Evolutionary conservation across 2,113 vertebrate species (phyloP), one percentile per base, ranked within the genome.

Genomic region (Nothocercus julius): DNA sequence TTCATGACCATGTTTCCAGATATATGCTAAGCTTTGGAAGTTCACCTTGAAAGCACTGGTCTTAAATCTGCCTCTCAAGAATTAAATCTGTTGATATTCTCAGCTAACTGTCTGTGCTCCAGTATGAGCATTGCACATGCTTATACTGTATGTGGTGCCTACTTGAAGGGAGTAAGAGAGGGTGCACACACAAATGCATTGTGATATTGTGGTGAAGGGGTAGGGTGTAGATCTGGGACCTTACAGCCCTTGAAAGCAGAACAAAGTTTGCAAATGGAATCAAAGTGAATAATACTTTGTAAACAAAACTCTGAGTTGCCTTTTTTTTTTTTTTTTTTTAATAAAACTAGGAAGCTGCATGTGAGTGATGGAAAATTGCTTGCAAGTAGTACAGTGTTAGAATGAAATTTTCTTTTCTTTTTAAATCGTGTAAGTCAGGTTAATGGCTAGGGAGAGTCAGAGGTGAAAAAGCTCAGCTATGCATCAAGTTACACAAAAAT

Each of bases 401-500:
- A 24, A n/a, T 68, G 58, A 75, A 61, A 38, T 64, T 93, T 72
- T 25, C 25, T 87, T 87, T 89, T 51, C 51, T 83, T 38, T 90
- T 70, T 47, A 69, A 90, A 82, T 61, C 69, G 44, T 27, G 69
- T 80, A 8, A 80, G 59, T 85, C 45, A 36, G 32, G 69, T 68
- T 69, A 89, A 87, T 82, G 74, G 67, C 58, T 12, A 2, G 3
- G 36, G 67, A 38, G 32, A 85, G 70, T 79, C 84, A 92, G 63
- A 93, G 81, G 89, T 82, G 77, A 47, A 92, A 74, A 67, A 64
- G 62, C 77, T 94, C 67, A 86, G 74, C 81, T 32, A 30, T 61
- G 58, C 13, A 7, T 75, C 69, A 36, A 22, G 56, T 74, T 8
- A 2, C 74, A 68, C 40, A 83, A 25, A 94, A 92, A 93, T 45